Evolutionary conservation across 1,140 invertebrate species (phyloP), one percentile per base, ranked within the genome.

Genomic region (Manduca sexta): DNA sequence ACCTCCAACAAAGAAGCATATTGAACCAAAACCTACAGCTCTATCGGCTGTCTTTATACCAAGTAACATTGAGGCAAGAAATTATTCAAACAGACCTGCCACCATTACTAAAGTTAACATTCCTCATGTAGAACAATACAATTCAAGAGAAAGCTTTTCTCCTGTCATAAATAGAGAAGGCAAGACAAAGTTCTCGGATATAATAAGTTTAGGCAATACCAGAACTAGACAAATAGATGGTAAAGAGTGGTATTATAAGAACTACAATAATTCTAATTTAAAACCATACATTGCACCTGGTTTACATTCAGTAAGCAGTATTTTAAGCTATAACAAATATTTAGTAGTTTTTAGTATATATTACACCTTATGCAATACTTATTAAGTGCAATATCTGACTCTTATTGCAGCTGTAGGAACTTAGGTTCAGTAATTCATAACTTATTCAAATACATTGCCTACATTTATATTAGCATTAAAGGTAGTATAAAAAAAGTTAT

Each of bases 241-340:
- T 15, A 88, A 89, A 53, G 91, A 91, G 56, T 94, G 93, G 93
- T 94, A 94, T 69, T 94, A 92, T 70, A 90, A 90, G 45, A 93
- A 93, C 78, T 94, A 94, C 63, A 93, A 94, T 69, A 90, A 90
- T 55, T 89, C 90, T 11, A 89, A 92, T 60, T 69, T 92, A 51
- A 88, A 92, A 55, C 91, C 92, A 10, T 93, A 89, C 50, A 75
- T 92, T 44, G 90, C 88, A 26, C 84, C 87, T n/a, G 84, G 80
- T 14, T 68, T 86, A 44, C 56, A 70, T 37, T 72, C 71, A 38
- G 56, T 34, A n/a, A 44, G 51, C 44, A 47, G 37, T 57, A 30
- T 17, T 17, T 15, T 44, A 44, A 16, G 12, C 16, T 47, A 17
- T 17, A 49, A 52, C 48, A 56, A 41, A 13, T 33, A 18, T 44